Base-by-base conservation (phyloP, 2,888 invertebrate species). In the Rhagophthalmus giganteus region DNA sequence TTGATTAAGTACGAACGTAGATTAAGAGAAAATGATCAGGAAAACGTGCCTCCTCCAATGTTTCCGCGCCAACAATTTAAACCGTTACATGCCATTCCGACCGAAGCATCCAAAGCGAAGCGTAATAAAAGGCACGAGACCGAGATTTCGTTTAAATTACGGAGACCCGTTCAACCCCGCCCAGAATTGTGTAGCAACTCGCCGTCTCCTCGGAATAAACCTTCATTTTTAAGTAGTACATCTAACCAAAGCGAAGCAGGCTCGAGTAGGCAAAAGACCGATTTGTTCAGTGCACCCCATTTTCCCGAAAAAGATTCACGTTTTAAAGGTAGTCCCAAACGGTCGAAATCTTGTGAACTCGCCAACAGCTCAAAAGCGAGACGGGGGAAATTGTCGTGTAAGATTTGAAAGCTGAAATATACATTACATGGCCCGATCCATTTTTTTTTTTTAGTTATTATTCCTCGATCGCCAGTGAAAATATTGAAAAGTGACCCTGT, bases 401-500 rank as follows among this genome's bases (percentile, higher is more conserved):
- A 6, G 31, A 4, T 12, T 12, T 26, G 26, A 7, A 14, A n/a
- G 1, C 7, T 20, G 24, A 13, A 15, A 20, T 34, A 11, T 3
- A 12, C 4, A 34, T 11, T 7, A 14, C n/a, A n/a, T n/a, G n/a
- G n/a, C n/a, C n/a, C n/a, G n/a, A n/a, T n/a, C n/a, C n/a, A n/a
- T n/a, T n/a, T 27, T 9, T 27, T 11, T 14, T 7, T 38, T 28
- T 26, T n/a, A 51, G 51, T 9, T 46, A 40, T 51, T 30, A 9
- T 45, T 6, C 35, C 45, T 11, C 30, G 35, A 12, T 11, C 12
- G 13, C 51, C 45, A 2, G 6, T 13, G 1, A 52, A 52, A 37
- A 31, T 11, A 3, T 11, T 7, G 15, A 82, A 81, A 70, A 79
- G 79, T 69, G 90, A 90, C 69, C 89, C 90, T 10, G 90, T 90